Percentiles rank a stretch among this genome's conserved stretches.
Conservation (phyloP, 2,797 vertebrate species). For the Iguana delicatissima region DNA sequence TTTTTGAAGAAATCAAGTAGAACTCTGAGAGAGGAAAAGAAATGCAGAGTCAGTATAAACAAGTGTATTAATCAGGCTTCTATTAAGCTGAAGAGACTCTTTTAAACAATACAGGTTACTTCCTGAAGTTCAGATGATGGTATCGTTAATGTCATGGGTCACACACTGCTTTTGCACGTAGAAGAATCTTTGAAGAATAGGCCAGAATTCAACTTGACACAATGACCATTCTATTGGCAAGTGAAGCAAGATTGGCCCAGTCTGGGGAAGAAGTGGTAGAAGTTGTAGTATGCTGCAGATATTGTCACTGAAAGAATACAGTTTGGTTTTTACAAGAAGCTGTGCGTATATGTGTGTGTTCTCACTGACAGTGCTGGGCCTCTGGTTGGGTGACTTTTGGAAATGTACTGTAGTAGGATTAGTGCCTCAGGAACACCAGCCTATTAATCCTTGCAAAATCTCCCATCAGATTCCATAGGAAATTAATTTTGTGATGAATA, state of each 20-base stretch:
- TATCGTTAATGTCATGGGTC: too few species aligned
- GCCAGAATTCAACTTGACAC: background rate
- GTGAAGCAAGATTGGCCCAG: background rate
- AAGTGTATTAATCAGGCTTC: background rate
- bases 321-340: slow-evolving; percentile 19
- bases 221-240: background rate
- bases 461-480: slow-evolving; percentile 37
- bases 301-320: slow-evolving; percentile 10
- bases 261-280: background rate
- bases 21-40: background rate
- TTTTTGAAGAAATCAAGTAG: background rate
- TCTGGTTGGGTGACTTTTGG: background rate
- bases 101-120: background rate
- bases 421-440: slow-evolving; percentile 42
- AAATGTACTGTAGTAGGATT: slow-evolving; percentile 37
- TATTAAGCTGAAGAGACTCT: background rate
- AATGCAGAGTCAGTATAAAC: background rate
- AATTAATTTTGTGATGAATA: slow-evolving; percentile 47
- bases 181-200: background rate
- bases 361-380: background rate
- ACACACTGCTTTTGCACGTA: too few species aligned
- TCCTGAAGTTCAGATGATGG: background rate
- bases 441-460: slow-evolving; percentile 46
- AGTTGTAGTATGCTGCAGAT: background rate
- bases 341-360: background rate